Percentiles rank a stretch among this genome's conserved stretches.
These are phyloP conservation scores for Allophyes oxyacanthae DNA, from an alignment of 2,888 invertebrate genomes.

Conservation along the genomic window DNA sequence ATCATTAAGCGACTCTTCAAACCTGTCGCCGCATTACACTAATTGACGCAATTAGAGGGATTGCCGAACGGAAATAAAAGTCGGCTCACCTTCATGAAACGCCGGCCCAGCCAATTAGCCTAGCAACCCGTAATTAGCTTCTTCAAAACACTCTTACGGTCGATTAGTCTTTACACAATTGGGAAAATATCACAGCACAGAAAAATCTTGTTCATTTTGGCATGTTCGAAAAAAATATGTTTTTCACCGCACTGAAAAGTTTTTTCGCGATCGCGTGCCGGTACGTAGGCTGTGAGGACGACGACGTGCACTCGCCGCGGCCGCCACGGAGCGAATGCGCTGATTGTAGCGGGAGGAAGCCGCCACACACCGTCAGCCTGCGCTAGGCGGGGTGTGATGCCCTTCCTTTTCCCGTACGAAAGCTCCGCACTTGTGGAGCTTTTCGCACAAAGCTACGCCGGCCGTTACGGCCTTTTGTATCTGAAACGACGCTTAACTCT, in stretches of 20 bases:
- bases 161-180: conserved; percentile 77
- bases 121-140: conserved; percentile 85
- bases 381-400: conserved; percentile 78
- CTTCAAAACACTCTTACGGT: conserved; percentile 76
- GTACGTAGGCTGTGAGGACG: conserved; percentile 35
- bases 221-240: conserved; percentile 56
- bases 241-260: conserved; percentile 84
- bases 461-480: conserved; percentile 70
- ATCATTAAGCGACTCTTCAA: conserved; percentile 87
- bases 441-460: conserved; percentile 72
- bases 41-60: conserved; percentile 89
- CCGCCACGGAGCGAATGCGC: conserved; percentile 82
- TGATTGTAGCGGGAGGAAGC: conserved; percentile 66
- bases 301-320: conserved; percentile 71
- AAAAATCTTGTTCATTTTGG: conserved; percentile 75
- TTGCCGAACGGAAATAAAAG: conserved; percentile 89
- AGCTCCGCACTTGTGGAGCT: conserved; percentile 79
- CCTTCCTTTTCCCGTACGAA: conserved; percentile 82
- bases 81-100: conserved; percentile 89
- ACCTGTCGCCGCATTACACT: conserved; percentile 89
- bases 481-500: conserved; percentile 76
- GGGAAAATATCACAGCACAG: conserved; percentile 77
- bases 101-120: conserved; percentile 87
- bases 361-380: conserved; percentile 47
- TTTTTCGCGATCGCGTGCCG: conserved; percentile 82